A percentile compares a stretch with the other conserved stretches of the same genome.
Evolutionary conservation across 2,113 vertebrate species (phyloP).

Genomic region (Heterocephalus glaber): DNA sequence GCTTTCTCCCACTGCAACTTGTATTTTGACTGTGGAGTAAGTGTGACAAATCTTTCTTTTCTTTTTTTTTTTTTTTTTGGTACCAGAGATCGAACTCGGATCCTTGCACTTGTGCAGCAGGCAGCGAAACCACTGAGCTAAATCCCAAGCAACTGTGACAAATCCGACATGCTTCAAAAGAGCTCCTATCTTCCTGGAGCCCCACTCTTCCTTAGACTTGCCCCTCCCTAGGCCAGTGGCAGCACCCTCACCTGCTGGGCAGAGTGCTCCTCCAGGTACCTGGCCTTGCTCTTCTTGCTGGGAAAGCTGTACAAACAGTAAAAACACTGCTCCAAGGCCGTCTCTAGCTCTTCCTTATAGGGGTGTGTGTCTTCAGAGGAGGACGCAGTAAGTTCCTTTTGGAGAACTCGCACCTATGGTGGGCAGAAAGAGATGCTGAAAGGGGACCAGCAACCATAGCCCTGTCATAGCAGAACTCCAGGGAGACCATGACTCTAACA

Average conservation of each 20-base stretch:
- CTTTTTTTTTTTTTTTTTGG: no score
- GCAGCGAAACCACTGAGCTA: no score
- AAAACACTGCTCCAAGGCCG: constrained; percentile 96
- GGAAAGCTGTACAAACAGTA: constrained; percentile 96
- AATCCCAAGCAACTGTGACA: no score
- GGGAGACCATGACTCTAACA: neutral
- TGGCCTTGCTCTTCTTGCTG: constrained; percentile 98
- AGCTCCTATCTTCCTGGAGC: neutral
- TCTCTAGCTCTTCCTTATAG: constrained; percentile 97
- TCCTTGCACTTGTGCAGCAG: no score
- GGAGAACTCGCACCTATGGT: constrained; percentile 91
- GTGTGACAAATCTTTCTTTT: no score
- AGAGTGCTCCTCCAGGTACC: constrained; percentile 97
- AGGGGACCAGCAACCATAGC: neutral
- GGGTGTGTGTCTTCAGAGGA: constrained; percentile 90
- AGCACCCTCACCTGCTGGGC: constrained; percentile 90
- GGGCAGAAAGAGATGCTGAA: neutral
- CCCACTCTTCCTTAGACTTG: neutral
- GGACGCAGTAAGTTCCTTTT: constrained; percentile 91
- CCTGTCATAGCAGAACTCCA: neutral
- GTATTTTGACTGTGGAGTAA: fast-evolving
- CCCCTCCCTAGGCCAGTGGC: fast-evolving
- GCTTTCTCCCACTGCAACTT: fast-evolving
- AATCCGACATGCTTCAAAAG: neutral
- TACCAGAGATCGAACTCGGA: no score